Conservation (phyloP, 2,888 invertebrate genomes). For the Limenitis camilla region DNA sequence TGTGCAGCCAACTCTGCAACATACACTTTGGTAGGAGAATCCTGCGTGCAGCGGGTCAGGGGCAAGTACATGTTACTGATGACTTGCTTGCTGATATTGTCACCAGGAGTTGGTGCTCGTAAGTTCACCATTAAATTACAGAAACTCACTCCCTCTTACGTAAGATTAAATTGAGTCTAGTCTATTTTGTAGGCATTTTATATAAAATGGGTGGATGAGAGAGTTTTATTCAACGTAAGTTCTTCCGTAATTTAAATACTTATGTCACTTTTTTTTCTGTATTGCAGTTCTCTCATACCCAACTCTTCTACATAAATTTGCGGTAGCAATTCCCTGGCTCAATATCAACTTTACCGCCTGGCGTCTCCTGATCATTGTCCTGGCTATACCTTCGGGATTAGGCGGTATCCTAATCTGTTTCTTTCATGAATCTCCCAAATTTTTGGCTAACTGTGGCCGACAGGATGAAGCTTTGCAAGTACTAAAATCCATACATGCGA, state of each 20-base stretch:
- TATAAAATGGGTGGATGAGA: neutral
- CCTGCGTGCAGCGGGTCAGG: constrained; percentile 54
- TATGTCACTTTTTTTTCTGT: too few species aligned
- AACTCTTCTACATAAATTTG: constrained; percentile 73
- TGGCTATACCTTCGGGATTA: constrained; percentile 57
- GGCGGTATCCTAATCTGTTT: constrained; percentile 74
- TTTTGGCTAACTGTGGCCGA: constrained; percentile 77
- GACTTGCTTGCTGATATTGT: constrained; percentile 56
- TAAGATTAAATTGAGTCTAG: too few species aligned
- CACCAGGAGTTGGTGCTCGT: constrained; percentile 58
- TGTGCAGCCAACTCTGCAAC: constrained; percentile 72
- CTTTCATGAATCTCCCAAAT: constrained; percentile 87
- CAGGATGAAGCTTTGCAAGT: constrained; percentile 75
- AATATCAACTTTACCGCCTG: constrained; percentile 80
- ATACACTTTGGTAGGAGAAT: constrained; percentile 76
- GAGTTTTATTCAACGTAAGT: neutral
- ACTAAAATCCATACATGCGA: constrained; percentile 48
- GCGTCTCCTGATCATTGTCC: constrained; percentile 79
- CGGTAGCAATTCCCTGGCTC: constrained; percentile 50
- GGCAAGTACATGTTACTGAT: constrained; percentile 64
- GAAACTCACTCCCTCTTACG: too few species aligned
- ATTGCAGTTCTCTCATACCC: constrained; percentile 78
- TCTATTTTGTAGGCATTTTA: too few species aligned
- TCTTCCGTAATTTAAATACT: neutral
- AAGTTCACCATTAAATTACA: constrained; percentile 17